phyloP scores from a whole-genome alignment of 2,888 invertebrate genomes.

The Clusia tigrina region DNA sequence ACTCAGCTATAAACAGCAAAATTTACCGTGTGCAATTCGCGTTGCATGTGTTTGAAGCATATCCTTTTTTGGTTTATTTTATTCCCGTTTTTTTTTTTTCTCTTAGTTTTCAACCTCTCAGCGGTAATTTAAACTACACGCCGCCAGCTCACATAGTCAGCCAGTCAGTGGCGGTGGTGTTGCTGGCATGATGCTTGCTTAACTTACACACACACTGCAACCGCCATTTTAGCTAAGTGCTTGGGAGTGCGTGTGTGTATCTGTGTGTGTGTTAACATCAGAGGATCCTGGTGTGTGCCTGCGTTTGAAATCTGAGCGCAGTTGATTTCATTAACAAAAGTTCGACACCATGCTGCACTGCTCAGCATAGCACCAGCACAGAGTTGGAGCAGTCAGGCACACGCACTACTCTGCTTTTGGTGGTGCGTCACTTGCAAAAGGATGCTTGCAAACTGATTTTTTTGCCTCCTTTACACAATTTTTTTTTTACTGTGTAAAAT shows the following conservation, averaged over 20 bases:
- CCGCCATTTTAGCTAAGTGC: no score
- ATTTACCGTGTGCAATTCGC: background rate
- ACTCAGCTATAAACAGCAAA: background rate
- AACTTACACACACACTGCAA: no score
- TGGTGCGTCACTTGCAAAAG: constrained; percentile 1
- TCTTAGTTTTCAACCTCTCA: constrained; percentile 4
- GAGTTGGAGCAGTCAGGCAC: background rate
- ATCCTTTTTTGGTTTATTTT: background rate
- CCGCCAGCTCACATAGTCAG: background rate
- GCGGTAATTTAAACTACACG: constrained; percentile 15
- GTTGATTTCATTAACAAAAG: constrained; percentile 62
- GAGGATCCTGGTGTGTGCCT: background rate
- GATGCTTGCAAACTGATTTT: background rate
- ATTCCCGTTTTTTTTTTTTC: background rate
- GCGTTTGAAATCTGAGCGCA: constrained; percentile 44
- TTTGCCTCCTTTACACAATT: background rate
- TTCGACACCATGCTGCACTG: constrained; percentile 39
- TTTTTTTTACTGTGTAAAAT: constrained; percentile 38
- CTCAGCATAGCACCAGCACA: background rate
- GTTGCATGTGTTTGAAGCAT: background rate
- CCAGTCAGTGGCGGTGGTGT: background rate
- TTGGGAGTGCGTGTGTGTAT: no score
- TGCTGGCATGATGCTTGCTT: background rate
- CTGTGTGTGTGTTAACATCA: no score
- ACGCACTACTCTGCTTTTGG: background rate